Percentiles rank a stretch among this genome's conserved stretches.
These are phyloP conservation scores for Ametastegia equiseti DNA, from an alignment of 2,888 invertebrate species.

Conservation along the genomic window DNA sequence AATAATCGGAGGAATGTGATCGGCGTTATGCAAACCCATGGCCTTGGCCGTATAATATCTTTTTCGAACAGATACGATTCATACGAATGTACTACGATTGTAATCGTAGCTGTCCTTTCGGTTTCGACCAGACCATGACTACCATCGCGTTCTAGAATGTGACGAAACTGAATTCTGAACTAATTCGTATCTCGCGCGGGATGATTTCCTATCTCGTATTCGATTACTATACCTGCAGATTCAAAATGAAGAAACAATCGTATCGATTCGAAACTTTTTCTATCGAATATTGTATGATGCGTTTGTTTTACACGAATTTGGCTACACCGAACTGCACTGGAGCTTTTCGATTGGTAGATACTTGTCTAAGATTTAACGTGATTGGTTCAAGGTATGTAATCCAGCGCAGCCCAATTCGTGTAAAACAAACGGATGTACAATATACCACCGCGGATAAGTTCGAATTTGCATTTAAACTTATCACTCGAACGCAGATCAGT, in stretches of 20 bases:
- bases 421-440: no score
- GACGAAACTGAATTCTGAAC: not conserved
- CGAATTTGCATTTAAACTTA: not conserved
- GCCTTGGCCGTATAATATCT: not conserved
- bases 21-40: slow-evolving; percentile 7
- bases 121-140: no score
- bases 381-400: no score
- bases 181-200: not conserved
- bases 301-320: no score
- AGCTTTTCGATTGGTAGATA: no score
- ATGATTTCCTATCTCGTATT: not conserved
- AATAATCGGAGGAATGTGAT: slow-evolving; percentile 11
- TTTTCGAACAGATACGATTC: not conserved
- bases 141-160: not conserved
- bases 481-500: not conserved
- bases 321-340: no score
- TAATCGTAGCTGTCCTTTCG: not conserved
- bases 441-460: no score
- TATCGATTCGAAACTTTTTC: not conserved
- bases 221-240: not conserved
- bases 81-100: not conserved
- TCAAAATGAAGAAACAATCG: not conserved
- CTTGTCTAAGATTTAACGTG: no score
- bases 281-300: not conserved
- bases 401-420: no score